Conservation (phyloP, 2,888 invertebrate species). For the Oxyteleia sp. region DNA sequence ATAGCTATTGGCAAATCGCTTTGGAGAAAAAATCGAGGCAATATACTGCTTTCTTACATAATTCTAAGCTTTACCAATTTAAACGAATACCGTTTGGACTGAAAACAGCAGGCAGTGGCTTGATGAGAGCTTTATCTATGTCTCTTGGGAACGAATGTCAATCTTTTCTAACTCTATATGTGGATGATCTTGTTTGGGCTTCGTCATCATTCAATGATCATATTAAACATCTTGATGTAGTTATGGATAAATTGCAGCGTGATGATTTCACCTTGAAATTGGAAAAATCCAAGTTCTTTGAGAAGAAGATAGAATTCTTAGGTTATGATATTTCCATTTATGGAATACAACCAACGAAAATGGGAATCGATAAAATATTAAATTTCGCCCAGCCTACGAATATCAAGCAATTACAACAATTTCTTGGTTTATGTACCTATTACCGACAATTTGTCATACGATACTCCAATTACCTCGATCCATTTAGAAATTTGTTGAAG, state of each 20-base stretch:
- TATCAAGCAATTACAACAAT: no score
- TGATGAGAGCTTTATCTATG: not conserved
- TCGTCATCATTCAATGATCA: slow-evolving; percentile 8
- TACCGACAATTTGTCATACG: slow-evolving; percentile 9
- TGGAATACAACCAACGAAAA: not conserved
- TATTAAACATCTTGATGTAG: slow-evolving; percentile 1
- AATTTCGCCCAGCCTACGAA: not conserved
- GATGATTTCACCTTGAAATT: not conserved
- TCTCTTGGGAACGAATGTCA: slow-evolving; percentile 11
- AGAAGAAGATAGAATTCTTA: not conserved
- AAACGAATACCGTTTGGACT: no score
- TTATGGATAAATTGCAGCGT: not conserved
- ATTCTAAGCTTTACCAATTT: no score
- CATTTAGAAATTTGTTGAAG: slow-evolving; percentile 12
- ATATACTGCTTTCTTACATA: not conserved
- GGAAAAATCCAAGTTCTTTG: no score
- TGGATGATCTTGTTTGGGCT: slow-evolving; percentile 23
- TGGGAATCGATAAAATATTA: not conserved
- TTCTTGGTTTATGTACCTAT: no score
- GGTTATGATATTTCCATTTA: slow-evolving; percentile 1
- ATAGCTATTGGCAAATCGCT: not conserved
- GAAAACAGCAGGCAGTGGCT: no score
- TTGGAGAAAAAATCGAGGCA: no score
- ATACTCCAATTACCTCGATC: slow-evolving; percentile 1
- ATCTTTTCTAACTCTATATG: not conserved